Evolutionary conservation across 2,888 invertebrate species (phyloP), one percentile per base, ranked within the genome.

Genomic region (Sepiola atlantica): DNA sequence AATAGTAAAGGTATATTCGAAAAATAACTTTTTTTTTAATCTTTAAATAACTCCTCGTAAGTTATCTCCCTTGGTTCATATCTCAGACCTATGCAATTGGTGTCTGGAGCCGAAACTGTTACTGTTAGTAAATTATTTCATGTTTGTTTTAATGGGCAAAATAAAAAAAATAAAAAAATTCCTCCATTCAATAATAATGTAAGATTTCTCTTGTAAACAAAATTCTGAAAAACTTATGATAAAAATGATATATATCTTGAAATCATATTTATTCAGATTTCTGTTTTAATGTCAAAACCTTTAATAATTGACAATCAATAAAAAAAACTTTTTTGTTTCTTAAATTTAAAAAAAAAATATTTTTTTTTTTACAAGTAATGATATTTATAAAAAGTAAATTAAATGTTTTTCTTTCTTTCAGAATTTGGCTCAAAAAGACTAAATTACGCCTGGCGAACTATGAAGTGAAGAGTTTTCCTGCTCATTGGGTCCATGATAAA

Each of bases 381-480:
- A 32, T 32, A 45, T 45, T 45, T 45, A 45, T 32, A 32, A 77
- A 32, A 77, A 77, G 32, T 32, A n/a, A 14, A 14, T 77, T n/a
- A 16, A 77, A 77, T n/a, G n/a, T 32, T 77, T 18, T 93, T 93
- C 24, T 32, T n/a, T 24, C 35, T 95, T 95, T 55, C 95, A 97
- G 97, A 94, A 94, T 95, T 20, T 97, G 97, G 97, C 96, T 97
- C 35, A 95, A 95, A 91, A 95, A 95, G 28, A 96, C 96, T 0
- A 95, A 96, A 90, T 95, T 97, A 28, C 95, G 95, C 57, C 94
- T 95, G 35, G 95, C 96, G 57, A 95, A 96, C 94, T 97, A 96
- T 95, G 96, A 96, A 94, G 94, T 97, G 45, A 96, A 95, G 94
- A 95, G 94, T 12, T 97, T 97, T 94, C 96, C 96, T 28, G 94